Evolutionary conservation across 2,113 vertebrate species (phyloP).

Genomic region (Pyrgilauda ruficollis): DNA sequence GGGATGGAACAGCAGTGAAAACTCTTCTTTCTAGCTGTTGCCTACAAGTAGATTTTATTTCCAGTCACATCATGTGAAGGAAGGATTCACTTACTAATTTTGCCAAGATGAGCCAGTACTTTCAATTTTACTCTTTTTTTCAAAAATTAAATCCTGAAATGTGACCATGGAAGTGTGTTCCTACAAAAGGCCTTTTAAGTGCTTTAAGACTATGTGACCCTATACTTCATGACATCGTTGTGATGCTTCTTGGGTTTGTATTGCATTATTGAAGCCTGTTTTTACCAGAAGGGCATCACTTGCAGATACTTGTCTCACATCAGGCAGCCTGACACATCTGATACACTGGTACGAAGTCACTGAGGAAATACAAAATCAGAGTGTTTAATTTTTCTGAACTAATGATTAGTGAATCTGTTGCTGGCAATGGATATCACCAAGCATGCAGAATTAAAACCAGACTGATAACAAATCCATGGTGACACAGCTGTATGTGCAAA

Average conservation of each 20-base stretch:
- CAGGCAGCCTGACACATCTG: not conserved
- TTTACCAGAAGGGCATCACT: not conserved
- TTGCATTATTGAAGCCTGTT: not conserved
- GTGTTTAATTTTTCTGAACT: not conserved
- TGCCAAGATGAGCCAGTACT: conserved; percentile 6
- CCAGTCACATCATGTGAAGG: not conserved
- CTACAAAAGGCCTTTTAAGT: not conserved
- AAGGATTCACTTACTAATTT: not conserved
- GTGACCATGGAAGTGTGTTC: not conserved
- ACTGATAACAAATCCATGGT: not conserved
- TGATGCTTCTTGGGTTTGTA: not conserved
- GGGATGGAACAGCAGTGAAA: not conserved
- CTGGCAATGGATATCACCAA: conserved; percentile 51
- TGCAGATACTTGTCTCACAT: not conserved
- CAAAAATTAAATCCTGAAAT: not conserved
- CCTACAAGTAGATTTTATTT: not conserved
- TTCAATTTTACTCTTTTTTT: not conserved
- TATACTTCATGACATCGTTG: not conserved
- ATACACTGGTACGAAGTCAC: conserved; percentile 35
- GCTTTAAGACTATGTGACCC: not conserved
- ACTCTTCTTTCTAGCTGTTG: not conserved
- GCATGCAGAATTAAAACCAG: not conserved
- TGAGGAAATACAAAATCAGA: not conserved
- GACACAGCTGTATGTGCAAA: not conserved
- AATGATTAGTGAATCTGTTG: conserved; percentile 36